Percentiles rank a stretch among this genome's conserved stretches.
These are phyloP conservation scores for Drosophila parabipectinata DNA, from an alignment of 1,140 invertebrate genomes.

Conservation along the genomic window DNA sequence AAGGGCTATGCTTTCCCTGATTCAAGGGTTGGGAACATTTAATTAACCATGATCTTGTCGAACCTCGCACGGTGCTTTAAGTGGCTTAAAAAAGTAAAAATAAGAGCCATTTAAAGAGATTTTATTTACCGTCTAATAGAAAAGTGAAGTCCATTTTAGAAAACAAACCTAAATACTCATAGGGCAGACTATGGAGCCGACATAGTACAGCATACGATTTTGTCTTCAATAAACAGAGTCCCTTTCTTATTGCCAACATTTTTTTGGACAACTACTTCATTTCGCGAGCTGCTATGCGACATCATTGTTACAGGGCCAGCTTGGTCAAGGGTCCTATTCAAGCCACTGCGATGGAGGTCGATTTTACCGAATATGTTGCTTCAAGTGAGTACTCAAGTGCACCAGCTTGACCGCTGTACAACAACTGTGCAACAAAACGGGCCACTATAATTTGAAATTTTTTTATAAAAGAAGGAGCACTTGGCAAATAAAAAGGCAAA, in stretches of 20 bases:
- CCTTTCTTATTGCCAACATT: neutral
- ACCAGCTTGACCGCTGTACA: conserved; percentile 47
- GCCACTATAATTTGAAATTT: conserved; percentile 62
- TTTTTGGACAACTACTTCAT: conserved; percentile 16
- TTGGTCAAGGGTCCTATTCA: conserved; percentile 17
- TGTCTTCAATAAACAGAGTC: neutral
- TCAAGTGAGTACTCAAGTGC: conserved; percentile 64
- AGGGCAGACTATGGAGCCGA: too few relatives aligned
- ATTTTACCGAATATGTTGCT: conserved; percentile 73
- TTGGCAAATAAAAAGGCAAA: conserved; percentile 57
- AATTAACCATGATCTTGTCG: too few relatives aligned
- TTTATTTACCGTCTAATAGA: too few relatives aligned
- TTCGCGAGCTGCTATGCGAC: conserved; percentile 17
- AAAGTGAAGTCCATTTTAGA: too few relatives aligned
- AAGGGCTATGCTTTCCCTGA: conserved; percentile 39
- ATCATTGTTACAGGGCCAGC: conserved; percentile 27
- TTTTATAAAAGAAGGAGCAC: conserved; percentile 46
- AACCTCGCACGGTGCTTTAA: too few relatives aligned
- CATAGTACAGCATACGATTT: neutral
- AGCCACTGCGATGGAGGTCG: conserved; percentile 46
- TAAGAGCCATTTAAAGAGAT: conserved; percentile 4
- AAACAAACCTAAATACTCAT: too few relatives aligned
- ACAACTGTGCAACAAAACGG: conserved; percentile 28
- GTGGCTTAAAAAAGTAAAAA: too few relatives aligned
- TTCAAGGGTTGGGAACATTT: conserved; percentile 20